Evolutionary conservation across 37 sponge, comb jelly and placozoan species (phyloP), one percentile per base, ranked within the genome.

Genomic region (Axinella damicornis): DNA sequence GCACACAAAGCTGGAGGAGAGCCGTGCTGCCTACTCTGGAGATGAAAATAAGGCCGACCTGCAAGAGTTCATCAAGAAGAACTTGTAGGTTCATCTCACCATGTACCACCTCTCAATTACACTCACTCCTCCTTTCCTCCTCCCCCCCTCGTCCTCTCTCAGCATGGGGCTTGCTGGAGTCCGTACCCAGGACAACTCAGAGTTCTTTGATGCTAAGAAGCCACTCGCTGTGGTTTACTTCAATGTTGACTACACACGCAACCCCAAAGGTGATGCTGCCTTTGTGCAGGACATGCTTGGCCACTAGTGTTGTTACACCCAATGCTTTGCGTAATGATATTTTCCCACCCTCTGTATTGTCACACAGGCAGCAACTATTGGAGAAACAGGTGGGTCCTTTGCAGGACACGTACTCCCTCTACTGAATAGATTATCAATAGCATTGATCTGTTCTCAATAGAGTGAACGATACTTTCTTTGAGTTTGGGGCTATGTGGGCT

Each of bases 111-210:
- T 34, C 22, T 6, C 71, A 9, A 6, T 35, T 36, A 34, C 79
- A 25, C 71, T 71, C 35, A 17, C 46, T 9, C 9, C 46, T 9
- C 46, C 46, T 46, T 9, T 4, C 58, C 5, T 39, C 24, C 27
- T 40, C 46, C 46, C 46, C 9, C 46, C 46, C 46, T 27, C 20
- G 18, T 38, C 24, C 35, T 60, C 37, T 55, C 62, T 16, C 78
- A 95, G 96, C 54, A 85, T 92, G 88, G 96, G 96, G 0, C 76
- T 93, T 25, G 96, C 88, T 70, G 96, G 96, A 28, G 74, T 90
- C 22, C 81, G 89, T 12, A 88, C 67, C 25, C 35, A 25, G 21
- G 94, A 96, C 85, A 93, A 87, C 30, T 14, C 35, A 30, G 52
- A 69, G 25, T 83, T 82, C 73, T 96, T 85, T 81, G 82, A 93